These are phyloP conservation scores for Ectobius pallidus DNA, from an alignment of 2,888 invertebrate species.

Conservation along the genomic window DNA sequence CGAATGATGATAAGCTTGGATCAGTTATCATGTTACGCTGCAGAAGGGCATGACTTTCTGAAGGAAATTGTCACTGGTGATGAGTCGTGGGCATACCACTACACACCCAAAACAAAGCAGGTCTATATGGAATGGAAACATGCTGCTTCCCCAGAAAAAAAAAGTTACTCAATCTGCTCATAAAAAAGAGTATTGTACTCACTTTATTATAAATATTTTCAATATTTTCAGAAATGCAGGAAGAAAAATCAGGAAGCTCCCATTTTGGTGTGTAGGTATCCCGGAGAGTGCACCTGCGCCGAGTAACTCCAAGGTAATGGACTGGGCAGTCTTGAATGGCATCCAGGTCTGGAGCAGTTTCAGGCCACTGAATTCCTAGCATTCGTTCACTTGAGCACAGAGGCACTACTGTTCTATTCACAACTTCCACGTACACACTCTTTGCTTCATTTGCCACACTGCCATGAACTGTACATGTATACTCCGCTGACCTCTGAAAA, in stretches of 20 bases:
- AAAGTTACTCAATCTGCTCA: no score
- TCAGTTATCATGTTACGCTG: no score
- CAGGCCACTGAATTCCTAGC: constrained; percentile 66
- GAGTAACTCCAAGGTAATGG: constrained; percentile 59
- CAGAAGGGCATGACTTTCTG: no score
- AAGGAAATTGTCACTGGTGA: no score
- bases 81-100: no score
- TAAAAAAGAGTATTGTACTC: no score
- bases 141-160: no score
- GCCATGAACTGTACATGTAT: constrained; percentile 72
- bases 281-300: constrained; percentile 64
- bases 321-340: constrained; percentile 68
- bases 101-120: no score
- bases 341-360: constrained; percentile 75
- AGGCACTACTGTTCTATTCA: constrained; percentile 64
- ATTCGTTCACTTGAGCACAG: constrained; percentile 55
- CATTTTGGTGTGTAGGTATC: constrained; percentile 72
- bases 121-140: no score
- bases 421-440: constrained; percentile 69
- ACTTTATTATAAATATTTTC: constrained; percentile 71
- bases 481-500: constrained; percentile 74
- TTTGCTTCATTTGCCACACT: constrained; percentile 57
- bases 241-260: constrained; percentile 77
- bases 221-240: constrained; percentile 62
- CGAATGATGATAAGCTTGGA: no score